These are phyloP conservation scores for Callionymus lyra DNA, from an alignment of 2,113 vertebrate genomes.

Conservation along the genomic window DNA sequence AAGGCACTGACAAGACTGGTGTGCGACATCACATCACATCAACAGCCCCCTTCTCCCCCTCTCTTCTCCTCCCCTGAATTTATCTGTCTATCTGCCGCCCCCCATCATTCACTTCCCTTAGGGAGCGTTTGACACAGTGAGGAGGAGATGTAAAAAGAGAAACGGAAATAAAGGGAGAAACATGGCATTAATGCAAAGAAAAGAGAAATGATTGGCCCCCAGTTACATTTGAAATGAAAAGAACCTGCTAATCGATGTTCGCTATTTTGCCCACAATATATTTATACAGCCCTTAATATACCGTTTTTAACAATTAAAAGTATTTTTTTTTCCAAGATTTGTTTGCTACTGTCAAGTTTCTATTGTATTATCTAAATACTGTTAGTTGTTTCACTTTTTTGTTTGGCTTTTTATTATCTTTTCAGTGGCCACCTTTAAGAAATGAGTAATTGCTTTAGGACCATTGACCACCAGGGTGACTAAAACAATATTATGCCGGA, in stretches of 20 bases:
- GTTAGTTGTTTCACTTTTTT: too few relatives aligned
- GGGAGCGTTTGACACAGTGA: constrained; percentile 53
- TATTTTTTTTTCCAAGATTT: neutral
- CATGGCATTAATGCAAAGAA: constrained; percentile 1
- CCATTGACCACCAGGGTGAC: too few relatives aligned
- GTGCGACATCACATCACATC: constrained; percentile 51
- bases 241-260: too few relatives aligned
- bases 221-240: constrained; percentile 26
- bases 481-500: too few relatives aligned
- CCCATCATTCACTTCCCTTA: constrained; percentile 75
- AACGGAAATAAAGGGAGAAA: constrained; percentile 25
- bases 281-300: too few relatives aligned
- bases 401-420: too few relatives aligned
- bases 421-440: too few relatives aligned
- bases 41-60: constrained; percentile 15
- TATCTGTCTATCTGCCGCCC: constrained; percentile 75
- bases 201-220: constrained; percentile 16
- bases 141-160: constrained; percentile 36
- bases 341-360: too few relatives aligned
- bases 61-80: constrained; percentile 61
- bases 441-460: too few relatives aligned
- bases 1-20: constrained; percentile 85
- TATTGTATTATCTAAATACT: too few relatives aligned
- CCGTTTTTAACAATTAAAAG: too few relatives aligned
- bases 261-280: too few relatives aligned